Evolutionary conservation across 2,113 vertebrate species (phyloP).

Genomic region (Raja brachyura): DNA sequence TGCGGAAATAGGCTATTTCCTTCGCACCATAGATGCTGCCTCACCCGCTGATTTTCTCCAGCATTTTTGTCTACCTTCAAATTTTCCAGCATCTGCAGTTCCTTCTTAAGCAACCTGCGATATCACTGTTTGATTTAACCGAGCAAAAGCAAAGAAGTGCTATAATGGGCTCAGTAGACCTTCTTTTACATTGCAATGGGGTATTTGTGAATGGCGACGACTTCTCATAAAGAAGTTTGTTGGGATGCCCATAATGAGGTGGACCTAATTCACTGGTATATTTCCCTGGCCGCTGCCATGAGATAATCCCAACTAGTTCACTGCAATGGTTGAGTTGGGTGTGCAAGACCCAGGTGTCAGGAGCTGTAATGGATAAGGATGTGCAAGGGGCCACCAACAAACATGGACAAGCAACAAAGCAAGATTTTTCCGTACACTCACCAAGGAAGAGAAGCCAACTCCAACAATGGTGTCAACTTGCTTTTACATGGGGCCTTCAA

Average conservation of each 20-base stretch:
- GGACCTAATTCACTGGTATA: background rate
- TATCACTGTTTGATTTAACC: background rate
- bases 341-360: background rate
- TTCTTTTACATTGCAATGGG: background rate
- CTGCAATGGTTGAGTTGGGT: background rate
- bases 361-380: background rate
- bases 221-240: background rate
- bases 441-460: background rate
- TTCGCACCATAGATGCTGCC: no score
- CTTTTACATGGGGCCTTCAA: background rate
- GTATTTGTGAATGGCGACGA: no score
- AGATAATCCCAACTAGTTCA: background rate
- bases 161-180: background rate
- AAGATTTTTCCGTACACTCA: background rate
- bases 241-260: background rate
- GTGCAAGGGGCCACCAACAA: background rate
- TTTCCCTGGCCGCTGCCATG: background rate
- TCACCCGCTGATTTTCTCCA: no score
- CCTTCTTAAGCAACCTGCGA: no score
- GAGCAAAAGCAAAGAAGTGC: background rate
- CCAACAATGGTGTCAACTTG: background rate
- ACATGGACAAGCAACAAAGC: background rate
- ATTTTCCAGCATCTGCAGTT: no score
- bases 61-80: no score
- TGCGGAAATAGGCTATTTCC: no score